These are phyloP conservation scores for Pachliopta kotzebuea DNA, from an alignment of 2,888 invertebrate genomes.

Conservation along the genomic window DNA sequence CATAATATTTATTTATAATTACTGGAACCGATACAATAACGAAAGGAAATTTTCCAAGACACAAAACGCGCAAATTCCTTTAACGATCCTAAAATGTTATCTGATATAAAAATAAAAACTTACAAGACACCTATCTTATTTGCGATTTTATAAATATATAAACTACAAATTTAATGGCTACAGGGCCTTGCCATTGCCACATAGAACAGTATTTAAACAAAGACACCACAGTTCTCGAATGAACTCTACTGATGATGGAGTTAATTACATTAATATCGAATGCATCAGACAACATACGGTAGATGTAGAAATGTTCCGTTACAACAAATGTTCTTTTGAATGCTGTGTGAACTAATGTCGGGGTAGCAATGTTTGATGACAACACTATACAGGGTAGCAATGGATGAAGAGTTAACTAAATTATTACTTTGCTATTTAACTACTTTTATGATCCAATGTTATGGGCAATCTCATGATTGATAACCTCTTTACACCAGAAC, in stretches of 20 bases:
- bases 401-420: conserved; percentile 19
- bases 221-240: conserved; percentile 9
- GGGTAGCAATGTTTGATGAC: conserved; percentile 21
- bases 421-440: conserved; percentile 24
- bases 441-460: conserved; percentile 20
- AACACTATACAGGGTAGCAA: conserved; percentile 28
- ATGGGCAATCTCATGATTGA: conserved; percentile 3
- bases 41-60: conserved; percentile 39
- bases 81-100: conserved; percentile 50
- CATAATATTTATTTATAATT: conserved; percentile 72
- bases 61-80: conserved; percentile 50
- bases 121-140: conserved; percentile 47
- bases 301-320: conserved; percentile 2
- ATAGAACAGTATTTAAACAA: conserved; percentile 18
- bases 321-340: conserved; percentile 5
- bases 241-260: conserved; percentile 9
- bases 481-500: conserved; percentile 7
- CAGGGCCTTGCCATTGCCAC: conserved; percentile 30
- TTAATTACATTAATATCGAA: conserved; percentile 12
- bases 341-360: conserved; percentile 11
- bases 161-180: conserved; percentile 31
- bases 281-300: neutral
- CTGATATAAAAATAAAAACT: conserved; percentile 75
- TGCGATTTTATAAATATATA: conserved; percentile 38
- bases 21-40: conserved; percentile 69